These are phyloP conservation scores for Karalla daura DNA, from an alignment of 2,797 vertebrate species.

Conservation along the genomic window DNA sequence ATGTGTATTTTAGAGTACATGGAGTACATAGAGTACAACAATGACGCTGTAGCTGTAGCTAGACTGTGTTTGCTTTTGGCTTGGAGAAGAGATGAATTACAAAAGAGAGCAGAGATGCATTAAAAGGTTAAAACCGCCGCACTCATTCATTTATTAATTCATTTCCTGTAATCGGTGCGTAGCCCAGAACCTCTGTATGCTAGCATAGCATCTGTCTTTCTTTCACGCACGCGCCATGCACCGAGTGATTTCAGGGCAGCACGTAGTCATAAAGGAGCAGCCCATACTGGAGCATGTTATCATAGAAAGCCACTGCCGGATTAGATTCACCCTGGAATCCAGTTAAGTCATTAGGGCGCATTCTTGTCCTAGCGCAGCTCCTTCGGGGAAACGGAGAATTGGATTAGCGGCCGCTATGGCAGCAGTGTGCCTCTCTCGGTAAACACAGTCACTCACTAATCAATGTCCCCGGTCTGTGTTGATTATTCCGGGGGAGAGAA, in stretches of 20 bases:
- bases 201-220: neutral
- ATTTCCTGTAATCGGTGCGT: neutral
- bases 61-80: conserved; percentile 14
- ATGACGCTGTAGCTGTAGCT: no score
- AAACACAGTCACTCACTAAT: conserved; percentile 47
- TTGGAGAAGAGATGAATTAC: conserved; percentile 14
- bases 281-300: neutral
- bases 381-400: conserved; percentile 25
- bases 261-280: neutral
- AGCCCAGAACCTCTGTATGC: neutral
- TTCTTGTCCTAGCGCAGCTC: conserved; percentile 14
- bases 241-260: neutral
- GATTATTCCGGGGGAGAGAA: conserved; percentile 13
- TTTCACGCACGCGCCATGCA: neutral
- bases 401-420: conserved; percentile 32
- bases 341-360: conserved; percentile 30
- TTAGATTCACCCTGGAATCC: conserved; percentile 34
- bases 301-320: conserved; percentile 5
- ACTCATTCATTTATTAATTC: neutral
- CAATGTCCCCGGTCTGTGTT: conserved; percentile 22
- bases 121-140: conserved; percentile 1
- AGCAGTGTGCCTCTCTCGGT: conserved; percentile 20
- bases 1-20: neutral
- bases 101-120: conserved; percentile 45
- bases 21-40: neutral